These are phyloP conservation scores for Morone chrysops DNA, from an alignment of 2,113 vertebrate species.

Conservation along the genomic window DNA sequence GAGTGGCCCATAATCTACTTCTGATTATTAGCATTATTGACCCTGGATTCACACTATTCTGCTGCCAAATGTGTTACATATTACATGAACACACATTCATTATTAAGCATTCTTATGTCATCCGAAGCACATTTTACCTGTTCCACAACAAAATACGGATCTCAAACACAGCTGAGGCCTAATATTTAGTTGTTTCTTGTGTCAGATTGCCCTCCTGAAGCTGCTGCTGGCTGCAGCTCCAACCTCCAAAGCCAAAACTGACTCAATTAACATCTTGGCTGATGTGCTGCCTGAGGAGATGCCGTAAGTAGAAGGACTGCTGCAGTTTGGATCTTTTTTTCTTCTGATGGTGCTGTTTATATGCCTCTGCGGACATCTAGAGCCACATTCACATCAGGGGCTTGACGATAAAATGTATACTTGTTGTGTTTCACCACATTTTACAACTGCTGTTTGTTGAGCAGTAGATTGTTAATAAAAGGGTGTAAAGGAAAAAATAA, in stretches of 20 bases:
- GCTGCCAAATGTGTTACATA: background rate
- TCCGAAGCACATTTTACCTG: background rate
- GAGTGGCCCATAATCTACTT: constrained; percentile 60
- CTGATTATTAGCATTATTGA: background rate
- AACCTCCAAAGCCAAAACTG: constrained; percentile 98
- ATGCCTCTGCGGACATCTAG: background rate
- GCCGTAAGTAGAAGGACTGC: constrained; percentile 87
- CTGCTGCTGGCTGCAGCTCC: constrained; percentile 95
- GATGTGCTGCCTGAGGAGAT: constrained; percentile 97
- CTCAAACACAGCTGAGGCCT: background rate
- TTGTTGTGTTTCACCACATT: background rate
- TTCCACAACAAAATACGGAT: background rate
- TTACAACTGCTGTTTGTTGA: background rate
- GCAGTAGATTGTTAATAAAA: background rate
- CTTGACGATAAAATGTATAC: background rate
- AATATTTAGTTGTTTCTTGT: background rate
- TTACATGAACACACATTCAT: background rate
- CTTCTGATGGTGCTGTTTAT: background rate
- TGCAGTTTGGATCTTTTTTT: background rate
- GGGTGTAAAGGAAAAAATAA: background rate
- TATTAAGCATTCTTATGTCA: background rate
- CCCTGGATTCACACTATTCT: background rate
- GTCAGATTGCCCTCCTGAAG: constrained; percentile 95
- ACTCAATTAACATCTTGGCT: constrained; percentile 98
- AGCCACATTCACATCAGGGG: background rate